Percentiles rank a stretch among this genome's conserved stretches.
phyloP scores from a whole-genome alignment of 2,113 vertebrate genomes.

The Poeciliopsis retropinna region DNA sequence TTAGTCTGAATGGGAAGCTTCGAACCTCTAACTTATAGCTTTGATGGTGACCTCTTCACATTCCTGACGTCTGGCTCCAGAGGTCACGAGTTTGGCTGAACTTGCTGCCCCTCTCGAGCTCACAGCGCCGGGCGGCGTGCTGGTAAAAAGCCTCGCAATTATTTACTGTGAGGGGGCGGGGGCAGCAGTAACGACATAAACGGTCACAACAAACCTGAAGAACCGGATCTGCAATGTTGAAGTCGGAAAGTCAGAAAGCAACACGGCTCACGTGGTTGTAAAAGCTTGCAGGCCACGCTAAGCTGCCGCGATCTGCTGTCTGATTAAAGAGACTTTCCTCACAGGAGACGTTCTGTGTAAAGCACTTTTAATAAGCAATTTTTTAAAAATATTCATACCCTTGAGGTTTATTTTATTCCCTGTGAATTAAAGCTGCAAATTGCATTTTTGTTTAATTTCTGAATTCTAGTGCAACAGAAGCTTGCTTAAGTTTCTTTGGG shows the following conservation, averaged over 20 bases:
- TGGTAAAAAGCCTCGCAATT: conserved; percentile 14
- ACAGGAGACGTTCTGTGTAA: no score
- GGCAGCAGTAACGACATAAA: conserved; percentile 32
- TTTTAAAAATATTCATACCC: no score
- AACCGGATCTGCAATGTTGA: conserved; percentile 30
- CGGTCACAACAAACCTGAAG: conserved; percentile 1
- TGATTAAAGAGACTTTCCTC: no score
- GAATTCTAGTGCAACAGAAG: no score
- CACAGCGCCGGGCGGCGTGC: conserved; percentile 2
- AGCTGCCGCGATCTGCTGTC: not conserved
- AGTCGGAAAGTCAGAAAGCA: conserved; percentile 7
- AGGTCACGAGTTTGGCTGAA: conserved; percentile 49
- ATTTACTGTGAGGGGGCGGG: conserved; percentile 23
- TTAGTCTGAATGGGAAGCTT: not conserved
- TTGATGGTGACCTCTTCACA: conserved; percentile 20
- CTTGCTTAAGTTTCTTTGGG: no score
- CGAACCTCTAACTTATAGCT: conserved; percentile 21
- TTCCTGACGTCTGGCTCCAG: conserved; percentile 18
- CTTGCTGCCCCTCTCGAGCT: conserved; percentile 5
- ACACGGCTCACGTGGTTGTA: not conserved
- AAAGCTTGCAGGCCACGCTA: not conserved
- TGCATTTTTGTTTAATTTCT: no score
- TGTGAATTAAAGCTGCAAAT: no score
- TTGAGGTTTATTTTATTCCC: no score
- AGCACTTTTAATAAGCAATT: no score